Base-by-base conservation (phyloP, 2,113 vertebrate genomes). In the Syrmaticus mikado region DNA sequence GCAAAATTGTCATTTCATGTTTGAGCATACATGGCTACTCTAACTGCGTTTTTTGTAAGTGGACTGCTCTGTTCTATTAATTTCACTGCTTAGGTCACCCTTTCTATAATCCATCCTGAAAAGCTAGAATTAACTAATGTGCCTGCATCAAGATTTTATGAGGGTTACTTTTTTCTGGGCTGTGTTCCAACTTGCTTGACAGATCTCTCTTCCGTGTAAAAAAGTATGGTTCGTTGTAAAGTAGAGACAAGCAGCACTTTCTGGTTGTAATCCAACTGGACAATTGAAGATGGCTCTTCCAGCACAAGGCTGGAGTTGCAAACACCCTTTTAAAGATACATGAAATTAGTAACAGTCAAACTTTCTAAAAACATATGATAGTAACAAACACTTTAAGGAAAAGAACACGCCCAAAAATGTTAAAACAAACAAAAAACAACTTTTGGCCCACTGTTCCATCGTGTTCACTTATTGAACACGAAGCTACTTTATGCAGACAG, bases 211-310 rank as follows among this genome's bases (percentile, higher is more conserved):
- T 99, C 99, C 0, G 99, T 99, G 96, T 98, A 98, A 91, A 98
- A 99, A 10, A 99, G 98, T n/a, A 99, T 89, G 43, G 98, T 98
- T 28, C 99, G 95, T 73, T 99, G 99, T 38, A 97, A 87, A 10
- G 99, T 99, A 4, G 99, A 99, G 72, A 99, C 96, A 9, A 99
- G 98, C 86, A 99, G 98, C 48, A 99, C 97, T 86, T 98, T 99
- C 95, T 99, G 99, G 95, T 97, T 98, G 92, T 99, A 99, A 75
- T 99, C 99, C 96, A 99, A 82, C 97, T 99, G 99, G 17, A 99
- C 99, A 52, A 99, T 97, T 0, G 98, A 98, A 36, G 98, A 98
- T 0, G 98, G 88, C 93, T 99, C 99, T 89, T 99, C 99, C 71
- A 99, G 67, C 70, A 99, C 96, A 85, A 99, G 87, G 68, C 96